Evolutionary conservation across 2,797 vertebrate genomes (phyloP).

Genomic region (Leucoraja ocellata): DNA sequence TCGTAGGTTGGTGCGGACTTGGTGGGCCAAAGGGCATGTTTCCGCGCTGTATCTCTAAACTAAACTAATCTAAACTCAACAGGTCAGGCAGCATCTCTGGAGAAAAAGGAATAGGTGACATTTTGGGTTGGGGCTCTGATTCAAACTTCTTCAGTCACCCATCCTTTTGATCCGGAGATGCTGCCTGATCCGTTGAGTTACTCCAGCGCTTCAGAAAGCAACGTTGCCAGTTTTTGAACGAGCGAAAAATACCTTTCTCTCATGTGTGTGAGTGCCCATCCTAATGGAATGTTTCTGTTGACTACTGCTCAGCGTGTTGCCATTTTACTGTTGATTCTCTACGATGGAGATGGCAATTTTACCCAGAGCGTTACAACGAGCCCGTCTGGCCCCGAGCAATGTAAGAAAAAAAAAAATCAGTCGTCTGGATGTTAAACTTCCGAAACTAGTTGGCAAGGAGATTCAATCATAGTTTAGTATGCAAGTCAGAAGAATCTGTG

Average conservation of each 20-base stretch:
- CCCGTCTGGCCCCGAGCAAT: not conserved
- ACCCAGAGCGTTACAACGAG: not conserved
- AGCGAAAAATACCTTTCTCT: not conserved
- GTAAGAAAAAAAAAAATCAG: not conserved
- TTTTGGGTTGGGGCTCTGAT: too few species aligned
- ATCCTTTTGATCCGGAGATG: too few species aligned
- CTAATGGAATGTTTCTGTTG: not conserved
- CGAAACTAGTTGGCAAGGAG: not conserved
- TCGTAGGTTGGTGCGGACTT: too few species aligned
- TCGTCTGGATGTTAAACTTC: not conserved
- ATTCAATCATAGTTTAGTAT: not conserved
- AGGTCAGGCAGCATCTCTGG: too few species aligned
- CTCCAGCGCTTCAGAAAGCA: not conserved
- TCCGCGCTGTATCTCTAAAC: too few species aligned
- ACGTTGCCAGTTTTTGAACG: not conserved
- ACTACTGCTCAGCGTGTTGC: not conserved
- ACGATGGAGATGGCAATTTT: not conserved
- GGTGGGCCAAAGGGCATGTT: too few species aligned
- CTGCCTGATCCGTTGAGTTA: too few species aligned
- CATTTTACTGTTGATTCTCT: not conserved
- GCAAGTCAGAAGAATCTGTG: not conserved
- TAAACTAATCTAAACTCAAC: too few species aligned
- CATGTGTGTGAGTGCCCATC: not conserved
- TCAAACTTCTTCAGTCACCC: too few species aligned
- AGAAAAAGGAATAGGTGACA: too few species aligned